Evolutionary conservation across 1,140 invertebrate genomes (phyloP).

Genomic region (Steinernema khuongi): DNA sequence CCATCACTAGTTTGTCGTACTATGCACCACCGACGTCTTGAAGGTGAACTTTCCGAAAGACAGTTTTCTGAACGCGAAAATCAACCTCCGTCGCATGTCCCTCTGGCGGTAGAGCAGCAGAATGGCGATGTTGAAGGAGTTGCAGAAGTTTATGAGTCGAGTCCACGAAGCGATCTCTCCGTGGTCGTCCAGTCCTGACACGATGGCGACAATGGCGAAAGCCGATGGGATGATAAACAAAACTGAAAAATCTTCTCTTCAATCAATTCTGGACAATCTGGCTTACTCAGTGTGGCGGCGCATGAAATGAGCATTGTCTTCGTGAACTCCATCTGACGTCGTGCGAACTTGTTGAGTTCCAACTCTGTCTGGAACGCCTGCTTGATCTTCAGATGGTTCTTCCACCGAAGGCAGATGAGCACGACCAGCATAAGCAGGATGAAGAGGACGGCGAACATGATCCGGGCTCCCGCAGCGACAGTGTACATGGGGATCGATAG

Average conservation of each 20-base stretch:
- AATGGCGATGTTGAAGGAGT: background rate
- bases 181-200: background rate
- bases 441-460: background rate
- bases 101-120: background rate
- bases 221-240: background rate
- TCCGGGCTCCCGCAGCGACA: background rate
- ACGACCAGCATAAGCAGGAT: background rate
- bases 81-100: background rate
- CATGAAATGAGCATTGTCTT: background rate
- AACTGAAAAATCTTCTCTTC: background rate
- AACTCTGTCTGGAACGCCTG: slow-evolving; percentile 1
- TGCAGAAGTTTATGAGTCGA: background rate
- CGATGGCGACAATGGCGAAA: background rate
- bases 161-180: background rate
- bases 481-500: background rate
- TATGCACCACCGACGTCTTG: background rate
- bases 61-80: background rate
- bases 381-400: background rate
- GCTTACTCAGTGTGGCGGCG: background rate
- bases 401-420: background rate
- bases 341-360: background rate
- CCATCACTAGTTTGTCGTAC: too few species aligned
- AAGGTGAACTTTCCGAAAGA: background rate
- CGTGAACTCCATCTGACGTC: background rate
- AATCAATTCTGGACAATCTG: background rate